Base-by-base conservation (phyloP, 2,113 vertebrate genomes). In the Varanus komodoensis region DNA sequence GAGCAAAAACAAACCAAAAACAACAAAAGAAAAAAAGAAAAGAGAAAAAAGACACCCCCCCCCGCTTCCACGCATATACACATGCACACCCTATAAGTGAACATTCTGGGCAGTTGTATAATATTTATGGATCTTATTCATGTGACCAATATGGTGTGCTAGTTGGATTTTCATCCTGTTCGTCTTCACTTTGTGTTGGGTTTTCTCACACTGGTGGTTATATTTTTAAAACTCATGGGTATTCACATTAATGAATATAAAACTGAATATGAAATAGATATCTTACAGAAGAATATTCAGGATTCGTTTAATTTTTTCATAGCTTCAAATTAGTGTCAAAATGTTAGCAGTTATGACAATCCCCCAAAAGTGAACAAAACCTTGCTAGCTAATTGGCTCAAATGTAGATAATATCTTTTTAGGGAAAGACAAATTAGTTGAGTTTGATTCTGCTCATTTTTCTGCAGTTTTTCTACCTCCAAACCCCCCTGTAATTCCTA, bases 1-100 rank as follows among this genome's bases (percentile, higher is more conserved):
- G 95, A 87, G 87, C 0, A 6, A 94, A 34, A 67, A 93, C 93
- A 93, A 93, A 89, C 88, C 88, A 44, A 44, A 44, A 44, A 44
- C 38, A 44, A 44, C 38, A 44, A 44, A 1, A 1, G 3, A 44
- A 44, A 44, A 44, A 44, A 3, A 92, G 93, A 38, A 21, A 38
- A 21, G n/a, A 21, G 69, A 68, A 92, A 90, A 79, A 78, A 44
- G 38, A 44, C 38, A 44, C 3, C 38, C 1, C 38, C 38, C 38
- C 38, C 38, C 38, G 38, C 38, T 44, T 44, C 38, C 54, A 54
- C 54, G 11, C 54, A 54, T 12, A 54, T 12, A 54, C 54, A 54
- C 54, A 54, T 12, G 11, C 54, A 54, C 1, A 14, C 91, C 91
- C 44, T 86, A 94, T 89, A 90, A 91, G 50, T 75, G 89, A 38